Conservation (phyloP, 2,888 invertebrate genomes). For the Epicampocera succincta region DNA sequence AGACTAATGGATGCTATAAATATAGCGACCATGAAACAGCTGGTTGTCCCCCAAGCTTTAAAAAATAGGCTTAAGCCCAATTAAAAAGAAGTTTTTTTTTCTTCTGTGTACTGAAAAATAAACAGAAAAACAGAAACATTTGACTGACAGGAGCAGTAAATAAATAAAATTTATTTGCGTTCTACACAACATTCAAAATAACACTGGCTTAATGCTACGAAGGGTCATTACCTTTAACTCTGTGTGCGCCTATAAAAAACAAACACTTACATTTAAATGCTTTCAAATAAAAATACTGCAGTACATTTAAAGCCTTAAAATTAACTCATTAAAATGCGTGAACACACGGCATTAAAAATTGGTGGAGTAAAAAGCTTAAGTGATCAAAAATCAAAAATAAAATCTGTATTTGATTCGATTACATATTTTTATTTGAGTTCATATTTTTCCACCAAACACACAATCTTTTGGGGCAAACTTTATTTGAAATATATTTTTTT, state of each 20-base stretch:
- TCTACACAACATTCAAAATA: not conserved
- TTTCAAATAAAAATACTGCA: slow-evolving; percentile 4
- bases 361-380: too few relatives aligned
- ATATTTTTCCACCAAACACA: not conserved
- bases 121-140: too few relatives aligned
- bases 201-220: slow-evolving; percentile 24
- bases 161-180: too few relatives aligned
- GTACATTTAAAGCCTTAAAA: not conserved
- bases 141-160: too few relatives aligned
- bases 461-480: not conserved
- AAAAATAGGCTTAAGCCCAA: too few relatives aligned
- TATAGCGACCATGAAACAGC: too few relatives aligned
- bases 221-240: slow-evolving; percentile 37
- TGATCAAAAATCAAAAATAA: too few relatives aligned
- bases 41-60: too few relatives aligned
- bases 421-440: not conserved
- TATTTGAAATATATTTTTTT: not conserved
- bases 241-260: not conserved
- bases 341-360: slow-evolving; percentile 4
- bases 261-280: not conserved
- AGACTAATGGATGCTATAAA: too few relatives aligned
- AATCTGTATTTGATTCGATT: slow-evolving; percentile 6
- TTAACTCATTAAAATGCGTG: slow-evolving; percentile 47
- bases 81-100: too few relatives aligned
- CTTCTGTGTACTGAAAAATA: too few relatives aligned